Evolutionary conservation across 2,888 invertebrate species (phyloP), one percentile per base, ranked within the genome.

Genomic region (Monoplex corrugatus): DNA sequence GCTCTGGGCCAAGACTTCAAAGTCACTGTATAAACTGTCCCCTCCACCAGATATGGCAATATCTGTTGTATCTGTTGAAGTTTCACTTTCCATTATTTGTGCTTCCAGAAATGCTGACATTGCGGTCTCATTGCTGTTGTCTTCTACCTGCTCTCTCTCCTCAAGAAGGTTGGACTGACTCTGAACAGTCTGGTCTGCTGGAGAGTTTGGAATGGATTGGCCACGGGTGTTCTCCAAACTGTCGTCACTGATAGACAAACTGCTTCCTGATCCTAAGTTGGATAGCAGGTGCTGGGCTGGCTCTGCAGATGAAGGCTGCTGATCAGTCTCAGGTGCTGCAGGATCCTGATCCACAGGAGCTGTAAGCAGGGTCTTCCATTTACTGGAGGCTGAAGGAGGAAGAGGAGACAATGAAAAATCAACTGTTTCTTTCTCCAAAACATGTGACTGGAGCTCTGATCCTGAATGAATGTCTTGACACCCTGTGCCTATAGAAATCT

Each of bases 211-310:
- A 6, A 57, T 23, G 5, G 84, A 57, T 16, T 5, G 1, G 19
- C 3, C 44, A 3, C 57, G 50, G 84, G 16, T 13, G 38, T 84
- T 84, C 38, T 84, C 84, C 8, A 84, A 35, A 57, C 84, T 84
- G 84, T 84, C 84, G 28, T 84, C 84, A 28, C 84, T 84, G 50
- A 84, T 84, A 5, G 84, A 84, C 35, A 84, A 45, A 28, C 19
- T 32, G 50, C 84, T 84, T 2, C 6, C 57, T 19, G 84, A 84
- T 13, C 45, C 84, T 57, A 84, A 1, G 38, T 84, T 32, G 2
- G 84, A 84, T 0, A 35, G 35, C 57, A 38, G 0, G 10, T n/a
- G 32, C 5, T 57, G 38, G 0, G n/a, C 45, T 38, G 23, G 28
- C 0, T 50, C 32, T 13, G 84, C 35, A 19, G 84, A 38, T 0